Evolutionary conservation across 2,113 vertebrate species (phyloP), one percentile per base, ranked within the genome.

Genomic region (Passerina amoena): DNA sequence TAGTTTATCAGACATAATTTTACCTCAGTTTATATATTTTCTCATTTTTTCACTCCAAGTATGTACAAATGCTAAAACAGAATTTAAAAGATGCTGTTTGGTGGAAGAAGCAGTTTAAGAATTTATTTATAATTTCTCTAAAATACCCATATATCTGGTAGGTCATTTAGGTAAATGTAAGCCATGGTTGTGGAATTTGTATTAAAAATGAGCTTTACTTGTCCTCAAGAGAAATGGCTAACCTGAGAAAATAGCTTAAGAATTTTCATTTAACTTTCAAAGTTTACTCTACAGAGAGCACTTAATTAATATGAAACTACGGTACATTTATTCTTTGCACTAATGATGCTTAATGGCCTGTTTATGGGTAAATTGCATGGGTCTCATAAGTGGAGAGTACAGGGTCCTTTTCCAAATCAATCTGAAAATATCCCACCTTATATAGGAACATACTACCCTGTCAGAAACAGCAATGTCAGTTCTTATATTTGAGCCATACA

Each of bases 311-410:
- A 91, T 81, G 93, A 97, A 97, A 97, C 95, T 77, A 91, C 95
- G 81, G 95, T 96, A 97, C 97, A 97, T 97, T 97, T 97, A 96
- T 17, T 88, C 95, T 97, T 97, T 94, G 92, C 88, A 79, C 95
- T 97, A 98, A 98, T 97, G 96, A 97, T 87, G 94, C 89, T 94
- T 96, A 96, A 94, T 96, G 92, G 88, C 96, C 94, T 97, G 95
- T 97, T 97, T 96, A 97, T 96, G 95, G 96, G 91, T 85, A 98
- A 98, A 98, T 97, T 97, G 94, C 97, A 97, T 64, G 90, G 96
- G 97, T 96, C 96, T 97, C 93, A 84, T 97, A 98, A 98, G 96
- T 93, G 97, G 91, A 97, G 61, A 86, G 87, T 88, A 94, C 89
- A 95, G 96, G 94, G 95, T 96, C 93, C 97, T 97, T 97, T 92